Evolutionary conservation across 2,888 invertebrate species (phyloP).

Genomic region (Seira sanloemensis): DNA sequence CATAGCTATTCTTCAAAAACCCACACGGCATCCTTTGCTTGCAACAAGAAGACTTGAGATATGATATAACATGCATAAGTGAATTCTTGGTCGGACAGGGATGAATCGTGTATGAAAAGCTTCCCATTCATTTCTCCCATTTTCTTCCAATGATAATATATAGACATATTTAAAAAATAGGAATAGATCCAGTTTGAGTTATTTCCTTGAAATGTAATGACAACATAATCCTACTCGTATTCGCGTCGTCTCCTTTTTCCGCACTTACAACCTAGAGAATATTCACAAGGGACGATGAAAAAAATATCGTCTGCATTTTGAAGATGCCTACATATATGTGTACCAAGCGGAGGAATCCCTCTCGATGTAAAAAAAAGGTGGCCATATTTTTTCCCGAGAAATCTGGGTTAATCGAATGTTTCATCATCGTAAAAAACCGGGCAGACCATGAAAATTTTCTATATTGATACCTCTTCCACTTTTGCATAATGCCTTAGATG

Average conservation of each 20-base stretch:
- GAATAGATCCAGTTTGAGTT: slow-evolving; percentile 32
- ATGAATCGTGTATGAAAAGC: too few relatives aligned
- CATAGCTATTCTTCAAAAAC: too few relatives aligned
- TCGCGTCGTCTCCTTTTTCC: background rate
- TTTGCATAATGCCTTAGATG: too few relatives aligned
- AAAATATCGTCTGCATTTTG: slow-evolving; percentile 44
- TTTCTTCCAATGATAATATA: too few relatives aligned
- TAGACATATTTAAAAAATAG: too few relatives aligned
- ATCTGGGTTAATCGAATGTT: slow-evolving; percentile 57
- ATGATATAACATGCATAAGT: too few relatives aligned
- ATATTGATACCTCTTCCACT: slow-evolving; percentile 31
- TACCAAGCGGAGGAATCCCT: too few relatives aligned
- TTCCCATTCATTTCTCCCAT: too few relatives aligned
- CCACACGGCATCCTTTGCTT: too few relatives aligned
- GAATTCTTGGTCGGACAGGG: too few relatives aligned
- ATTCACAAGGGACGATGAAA: slow-evolving; percentile 22
- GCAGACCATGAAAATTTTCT: slow-evolving; percentile 33
- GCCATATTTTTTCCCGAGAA: slow-evolving; percentile 24
- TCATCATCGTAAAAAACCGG: background rate
- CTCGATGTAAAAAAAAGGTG: slow-evolving; percentile 46
- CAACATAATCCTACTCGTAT: slow-evolving; percentile 45
- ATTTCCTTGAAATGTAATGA: slow-evolving; percentile 51
- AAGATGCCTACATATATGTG: too few relatives aligned
- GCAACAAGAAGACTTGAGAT: too few relatives aligned
- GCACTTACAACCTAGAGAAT: background rate